Evolutionary conservation across 2,888 invertebrate species (phyloP), one percentile per base, ranked within the genome.

Genomic region (Napeogenes inachia): DNA sequence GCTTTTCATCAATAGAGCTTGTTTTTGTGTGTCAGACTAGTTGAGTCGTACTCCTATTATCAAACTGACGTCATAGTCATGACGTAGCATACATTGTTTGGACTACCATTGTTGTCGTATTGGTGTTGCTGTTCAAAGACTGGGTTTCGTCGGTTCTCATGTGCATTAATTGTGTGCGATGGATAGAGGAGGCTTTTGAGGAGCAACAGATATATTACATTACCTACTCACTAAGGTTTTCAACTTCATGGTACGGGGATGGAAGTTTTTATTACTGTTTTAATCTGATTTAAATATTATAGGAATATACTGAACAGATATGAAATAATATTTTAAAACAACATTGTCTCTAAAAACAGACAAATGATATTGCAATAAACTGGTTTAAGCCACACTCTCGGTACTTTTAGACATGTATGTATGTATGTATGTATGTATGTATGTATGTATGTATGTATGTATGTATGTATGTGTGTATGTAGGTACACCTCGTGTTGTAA

Each of bases 41-140:
- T 47, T 32, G 32, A 45, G 45, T 61, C 53, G 56, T 64, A 46
- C 46, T 59, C 59, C 56, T 56, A 62, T 60, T 60, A 64, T 60
- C 63, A 64, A 65, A 65, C 55, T 61, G 67, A 71, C 68, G 70
- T 71, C 68, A 68, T 55, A 54, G 62, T 50, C 56, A 63, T 68
- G 70, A 71, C 63, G 66, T 66, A 66, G 70, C 70, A 61, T 70
- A 68, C 63, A 71, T 71, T 72, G 71, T 71, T 68, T 64, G 59
- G 47, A 61, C 62, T 64, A 68, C 65, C 65, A 68, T 68, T 71
- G 65, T 67, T 69, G 61, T 54, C 62, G 62, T 65, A 64, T 60
- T 65, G 62, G 59, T 66, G 65, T 53, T 61, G 66, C 66, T 67
- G 60, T 67, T 61, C 65, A 66, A 64, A 62, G 62, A 57, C 63